Base-by-base conservation (phyloP, 2,113 vertebrate genomes). In the Himantopus leucocephalus region DNA sequence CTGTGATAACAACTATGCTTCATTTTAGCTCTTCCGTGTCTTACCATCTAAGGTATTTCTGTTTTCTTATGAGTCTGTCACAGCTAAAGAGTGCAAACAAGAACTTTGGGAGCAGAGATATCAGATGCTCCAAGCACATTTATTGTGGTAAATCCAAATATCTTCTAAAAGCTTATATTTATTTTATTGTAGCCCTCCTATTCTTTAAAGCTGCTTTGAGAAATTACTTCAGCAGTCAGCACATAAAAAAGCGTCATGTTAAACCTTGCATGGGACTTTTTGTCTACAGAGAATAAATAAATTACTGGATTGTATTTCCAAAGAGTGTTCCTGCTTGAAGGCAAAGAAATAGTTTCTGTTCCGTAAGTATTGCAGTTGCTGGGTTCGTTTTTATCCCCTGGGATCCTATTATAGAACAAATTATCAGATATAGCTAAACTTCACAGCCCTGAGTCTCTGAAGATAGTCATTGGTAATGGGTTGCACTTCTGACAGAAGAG, bases 171-270 rank as follows among this genome's bases (percentile, higher is more conserved):
- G 55, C 53, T 95, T 93, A 0, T 59, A 16, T 90, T 95, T 92
- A 55, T 85, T 88, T 97, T 91, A 70, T 62, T 80, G 77, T 71
- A 76, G 55, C 35, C 20, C n/a, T 87, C 50, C 41, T 71, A 21
- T 67, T 96, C 66, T 88, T 92, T 96, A 94, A 94, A 90, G 71
- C n/a, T 85, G 80, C 85, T 88, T 95, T 91, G 90, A 96, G 71
- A 91, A 89, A 93, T 94, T 59, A 39, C 27, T 94, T 92, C 76
- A 89, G 50, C 58, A 78, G n/a, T 66, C 76, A 82, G 76, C 74
- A 60, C 50, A 88, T 82, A 48, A 62, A 82, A 84, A 35, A 85
- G 41, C 82, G 78, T 83, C 5, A 72, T 87, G 90, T 96, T 94
- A 94, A 88, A 55, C 35, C 70, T 78, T 53, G 34, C 30, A 52